Evolutionary conservation across 2,797 vertebrate species (phyloP).

Genomic region (Mormyrus hasselquistii): DNA sequence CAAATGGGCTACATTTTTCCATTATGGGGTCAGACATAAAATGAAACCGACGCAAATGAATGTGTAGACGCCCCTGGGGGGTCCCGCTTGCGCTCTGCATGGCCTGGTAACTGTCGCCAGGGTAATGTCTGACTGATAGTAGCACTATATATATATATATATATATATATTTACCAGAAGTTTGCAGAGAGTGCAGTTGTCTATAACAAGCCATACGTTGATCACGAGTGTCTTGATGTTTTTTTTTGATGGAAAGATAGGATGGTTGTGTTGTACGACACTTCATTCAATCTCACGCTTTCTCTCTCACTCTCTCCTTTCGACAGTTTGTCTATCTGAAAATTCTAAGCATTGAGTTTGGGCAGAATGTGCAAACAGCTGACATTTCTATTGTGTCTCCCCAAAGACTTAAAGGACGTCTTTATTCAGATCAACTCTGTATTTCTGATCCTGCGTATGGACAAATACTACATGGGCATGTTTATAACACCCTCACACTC

Average conservation of each 20-base stretch:
- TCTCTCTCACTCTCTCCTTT: not conserved
- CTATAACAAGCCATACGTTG: not conserved
- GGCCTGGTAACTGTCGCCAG: not conserved
- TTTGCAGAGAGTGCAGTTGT: not conserved
- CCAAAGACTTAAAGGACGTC: not conserved
- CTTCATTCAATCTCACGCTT: not conserved
- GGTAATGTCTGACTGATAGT: not conserved
- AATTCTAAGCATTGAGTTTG: not conserved
- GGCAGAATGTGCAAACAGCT: not conserved
- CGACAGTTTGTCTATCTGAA: not conserved
- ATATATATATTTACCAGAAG: not conserved
- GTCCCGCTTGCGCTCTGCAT: not conserved
- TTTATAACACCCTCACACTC: not conserved
- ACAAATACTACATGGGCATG: not conserved
- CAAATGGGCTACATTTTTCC: conserved; percentile 41
- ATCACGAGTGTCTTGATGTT: not conserved
- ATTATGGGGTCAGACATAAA: conserved; percentile 26
- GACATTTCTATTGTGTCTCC: not conserved
- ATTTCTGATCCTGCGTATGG: not conserved
- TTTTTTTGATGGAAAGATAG: not conserved
- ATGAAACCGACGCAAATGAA: not conserved
- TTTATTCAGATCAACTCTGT: not conserved
- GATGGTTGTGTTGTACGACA: not conserved
- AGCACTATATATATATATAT: not conserved
- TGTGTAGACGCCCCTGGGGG: not conserved